Base-by-base conservation (phyloP, 2,797 vertebrate genomes). In the Myotis daubentonii region DNA sequence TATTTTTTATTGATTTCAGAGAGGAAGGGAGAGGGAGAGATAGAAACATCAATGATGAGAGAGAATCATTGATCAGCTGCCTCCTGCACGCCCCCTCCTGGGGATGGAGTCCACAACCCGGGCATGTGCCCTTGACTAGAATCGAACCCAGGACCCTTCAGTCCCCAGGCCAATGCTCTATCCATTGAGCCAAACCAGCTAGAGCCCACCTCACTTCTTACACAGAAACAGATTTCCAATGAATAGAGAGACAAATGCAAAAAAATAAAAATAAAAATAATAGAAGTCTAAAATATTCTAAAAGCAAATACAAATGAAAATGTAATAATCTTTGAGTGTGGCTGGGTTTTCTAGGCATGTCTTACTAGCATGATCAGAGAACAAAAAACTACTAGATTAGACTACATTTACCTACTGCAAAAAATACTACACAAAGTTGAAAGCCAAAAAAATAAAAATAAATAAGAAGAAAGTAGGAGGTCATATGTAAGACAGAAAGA, bases 231-330 rank as follows among this genome's bases (percentile, higher is more conserved):
- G 70, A 70, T 92, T 83, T 28, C 55, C 66, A 68, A 68, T 36
- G 66, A 33, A 33, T 36, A 0, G 8, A 68, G 66, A 65, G 65
- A 68, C 66, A 36, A n/a, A 79, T 30, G 36, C 22, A 53, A 74
- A 66, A 89, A 62, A 60, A 49, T 51, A 76, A 89, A 62, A 60
- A 49, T 51, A 76, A 75, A 65, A 60, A 25, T 30, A 65, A 65
- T 0, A 88, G 4, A 88, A 65, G 25, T 25, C 75, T 51, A 53
- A 85, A 80, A 80, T 51, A 88, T 30, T 72, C n/a, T 92, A 49
- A 89, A 91, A 80, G 55, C 74, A 93, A 89, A 91, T 68, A 28
- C 20, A 84, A 91, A 81, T 74, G 65, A 94, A 66, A 72, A 28
- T 76, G 57, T 89, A 74, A 87, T 25, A 44, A 70, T 84, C 30